phyloP scores from a whole-genome alignment of 1,140 invertebrate genomes.

The Harpegnathos saltator region DNA sequence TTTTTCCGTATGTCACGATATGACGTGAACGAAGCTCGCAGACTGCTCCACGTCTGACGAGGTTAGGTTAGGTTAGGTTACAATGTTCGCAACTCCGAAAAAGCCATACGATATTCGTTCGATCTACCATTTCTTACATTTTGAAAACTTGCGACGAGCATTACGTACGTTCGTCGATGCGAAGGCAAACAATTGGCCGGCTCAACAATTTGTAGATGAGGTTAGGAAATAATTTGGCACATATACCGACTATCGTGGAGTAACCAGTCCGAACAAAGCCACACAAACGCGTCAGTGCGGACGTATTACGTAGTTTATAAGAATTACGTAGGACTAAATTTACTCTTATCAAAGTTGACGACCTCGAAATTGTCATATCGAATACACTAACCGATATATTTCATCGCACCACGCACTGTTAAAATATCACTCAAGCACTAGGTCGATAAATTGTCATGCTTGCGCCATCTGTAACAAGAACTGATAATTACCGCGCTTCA shows the following conservation, averaged over 20 bases:
- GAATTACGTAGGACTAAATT: background rate
- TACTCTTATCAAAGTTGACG: background rate
- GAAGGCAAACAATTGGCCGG: background rate
- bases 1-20: background rate
- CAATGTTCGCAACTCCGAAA: too few relatives aligned
- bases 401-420: background rate
- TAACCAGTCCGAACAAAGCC: background rate
- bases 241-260: background rate
- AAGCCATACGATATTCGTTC: background rate
- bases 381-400: background rate
- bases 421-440: background rate
- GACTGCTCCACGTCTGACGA: background rate
- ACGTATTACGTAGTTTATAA: too few relatives aligned
- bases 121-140: background rate
- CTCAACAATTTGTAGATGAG: background rate
- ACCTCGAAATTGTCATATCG: conserved; percentile 7
- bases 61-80: too few relatives aligned
- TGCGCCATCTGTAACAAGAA: conserved; percentile 15
- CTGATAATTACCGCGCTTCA: too few relatives aligned
- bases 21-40: too few relatives aligned
- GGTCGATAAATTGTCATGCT: background rate
- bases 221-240: background rate
- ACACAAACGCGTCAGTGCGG: background rate
- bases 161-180: conserved; percentile 15
- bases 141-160: too few relatives aligned